Conservation (phyloP, 2,888 invertebrate species). For the Invenusta paracnida region DNA sequence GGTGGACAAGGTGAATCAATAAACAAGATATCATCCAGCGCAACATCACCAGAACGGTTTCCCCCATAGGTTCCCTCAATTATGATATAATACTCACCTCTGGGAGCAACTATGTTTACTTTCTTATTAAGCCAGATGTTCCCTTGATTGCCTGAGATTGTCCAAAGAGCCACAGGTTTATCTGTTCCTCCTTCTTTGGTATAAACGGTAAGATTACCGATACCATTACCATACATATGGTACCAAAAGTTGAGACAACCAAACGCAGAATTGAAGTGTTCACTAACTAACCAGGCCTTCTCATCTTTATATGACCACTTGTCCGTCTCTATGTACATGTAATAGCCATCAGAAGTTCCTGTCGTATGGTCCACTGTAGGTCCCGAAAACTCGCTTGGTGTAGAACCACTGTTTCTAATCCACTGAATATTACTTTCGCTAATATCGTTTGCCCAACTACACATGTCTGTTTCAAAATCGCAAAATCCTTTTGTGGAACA, state of each 20-base stretch:
- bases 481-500: slow-evolving; percentile 47
- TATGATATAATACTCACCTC: slow-evolving; percentile 43
- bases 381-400: slow-evolving; percentile 49
- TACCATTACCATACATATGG: slow-evolving; percentile 47
- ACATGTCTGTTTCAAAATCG: slow-evolving; percentile 42
- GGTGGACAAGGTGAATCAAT: slow-evolving; percentile 13
- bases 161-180: background rate
- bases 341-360: slow-evolving; percentile 49
- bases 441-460: slow-evolving; percentile 38
- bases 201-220: slow-evolving; percentile 46
- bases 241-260: slow-evolving; percentile 47
- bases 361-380: slow-evolving; percentile 48
- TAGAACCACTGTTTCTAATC: slow-evolving; percentile 49
- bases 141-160: slow-evolving; percentile 50
- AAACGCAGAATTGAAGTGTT: background rate
- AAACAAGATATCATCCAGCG: slow-evolving; percentile 46
- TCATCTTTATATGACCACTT: slow-evolving; percentile 45
- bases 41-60: slow-evolving; percentile 44
- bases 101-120: slow-evolving; percentile 39
- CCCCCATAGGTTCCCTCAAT: slow-evolving; percentile 45
- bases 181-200: background rate
- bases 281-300: slow-evolving; percentile 51
- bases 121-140: slow-evolving; percentile 49
- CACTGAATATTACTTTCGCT: slow-evolving; percentile 52
- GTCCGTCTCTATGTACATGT: slow-evolving; percentile 53